phyloP scores from a whole-genome alignment of 2,113 vertebrate species.

The Neolamprologus fasciatus region DNA sequence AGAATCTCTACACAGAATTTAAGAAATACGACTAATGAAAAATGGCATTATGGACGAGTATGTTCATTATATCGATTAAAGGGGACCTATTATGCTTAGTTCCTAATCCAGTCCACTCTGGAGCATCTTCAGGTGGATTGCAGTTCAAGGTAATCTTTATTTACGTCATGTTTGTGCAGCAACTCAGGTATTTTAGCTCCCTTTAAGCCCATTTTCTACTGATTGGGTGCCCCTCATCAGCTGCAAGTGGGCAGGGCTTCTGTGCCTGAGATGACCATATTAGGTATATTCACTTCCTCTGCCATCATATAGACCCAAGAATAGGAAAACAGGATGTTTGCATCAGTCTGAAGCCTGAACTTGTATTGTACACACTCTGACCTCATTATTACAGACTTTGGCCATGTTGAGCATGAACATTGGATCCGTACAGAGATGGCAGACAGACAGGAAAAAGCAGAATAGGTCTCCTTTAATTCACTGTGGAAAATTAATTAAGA shows the following conservation, averaged over 20 bases:
- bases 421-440: neutral
- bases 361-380: neutral
- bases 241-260: neutral
- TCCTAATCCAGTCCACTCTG: neutral
- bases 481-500: neutral
- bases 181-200: neutral
- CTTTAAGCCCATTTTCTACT: neutral
- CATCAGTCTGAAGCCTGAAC: neutral
- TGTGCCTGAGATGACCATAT: neutral
- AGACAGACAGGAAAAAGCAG: neutral
- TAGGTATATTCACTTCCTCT: neutral
- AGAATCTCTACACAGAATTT: neutral
- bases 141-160: neutral
- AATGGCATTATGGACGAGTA: neutral
- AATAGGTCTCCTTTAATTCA: neutral
- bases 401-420: neutral
- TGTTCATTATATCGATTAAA: neutral
- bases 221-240: neutral
- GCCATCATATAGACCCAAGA: neutral
- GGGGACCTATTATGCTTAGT: neutral
- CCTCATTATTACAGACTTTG: neutral
- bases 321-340: neutral
- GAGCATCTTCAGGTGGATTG: neutral
- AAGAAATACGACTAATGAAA: neutral
- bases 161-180: neutral